Base-by-base conservation (phyloP, 2,888 invertebrate genomes). In the Lottia gigantea region DNA sequence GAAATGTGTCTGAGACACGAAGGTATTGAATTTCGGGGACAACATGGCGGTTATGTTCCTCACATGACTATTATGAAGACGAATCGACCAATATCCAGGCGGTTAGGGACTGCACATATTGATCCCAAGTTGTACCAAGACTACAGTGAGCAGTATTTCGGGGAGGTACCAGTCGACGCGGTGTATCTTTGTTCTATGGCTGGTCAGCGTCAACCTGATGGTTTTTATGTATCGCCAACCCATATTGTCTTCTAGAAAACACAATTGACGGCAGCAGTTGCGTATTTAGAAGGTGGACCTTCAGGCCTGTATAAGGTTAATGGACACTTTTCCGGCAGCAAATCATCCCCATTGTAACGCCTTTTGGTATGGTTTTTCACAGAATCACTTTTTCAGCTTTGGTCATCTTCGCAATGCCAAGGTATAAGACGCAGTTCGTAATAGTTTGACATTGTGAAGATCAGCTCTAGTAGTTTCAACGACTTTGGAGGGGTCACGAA, bases 31-130 rank as follows among this genome's bases (percentile, higher is more conserved):
- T 83, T 87, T 12, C 80, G 87, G n/a, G 89, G 89, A 73, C 82
- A 82, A 46, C 86, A 86, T 80, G 40, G 6, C 11, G 88, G 88
- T 16, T 89, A 82, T 76, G 85, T 88, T 8, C 89, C 90, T 6
- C 90, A 90, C 76, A 84, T 90, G 82, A 89, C 89, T 12, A 69
- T 90, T 15, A 80, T 89, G 78, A 90, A 89, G 72, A 78, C 88
- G 0, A 84, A 84, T n/a, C 80, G 88, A 12, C 83, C 86, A 0
- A 81, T 85, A 15, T 80, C 85, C 1, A 70, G 85, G 46, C 70
- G 79, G 67, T 78, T 84, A 8, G 82, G 86, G 0, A 84, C 83
- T 7, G 86, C 84, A 62, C 85, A 83, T 49, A 78, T 89, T 16
- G 82, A 87, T 46, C 83, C 86, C 0, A 76, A 79, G 74, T 68